A percentile compares a stretch with the other conserved stretches of the same genome.
Evolutionary conservation across 2,888 invertebrate genomes (phyloP).

Genomic region (Plebejus melissa): DNA sequence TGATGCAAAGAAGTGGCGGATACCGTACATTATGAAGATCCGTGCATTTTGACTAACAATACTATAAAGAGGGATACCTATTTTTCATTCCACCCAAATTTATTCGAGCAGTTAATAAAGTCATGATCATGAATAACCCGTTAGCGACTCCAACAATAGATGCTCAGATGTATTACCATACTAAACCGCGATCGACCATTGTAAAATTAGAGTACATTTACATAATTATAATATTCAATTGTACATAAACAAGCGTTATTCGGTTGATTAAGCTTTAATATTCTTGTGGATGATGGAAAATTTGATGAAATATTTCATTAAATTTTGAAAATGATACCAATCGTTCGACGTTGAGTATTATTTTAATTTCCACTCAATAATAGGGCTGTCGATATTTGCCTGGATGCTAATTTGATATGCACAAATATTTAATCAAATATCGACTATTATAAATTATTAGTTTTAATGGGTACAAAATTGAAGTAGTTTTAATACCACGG

Average conservation of each 20-base stretch:
- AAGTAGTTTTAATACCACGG: no score
- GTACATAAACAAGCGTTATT: conserved; percentile 6
- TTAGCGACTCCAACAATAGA: background rate
- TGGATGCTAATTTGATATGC: background rate
- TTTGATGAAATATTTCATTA: background rate
- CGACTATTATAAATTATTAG: background rate
- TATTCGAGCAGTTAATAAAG: background rate
- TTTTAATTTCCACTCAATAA: background rate
- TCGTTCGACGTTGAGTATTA: background rate
- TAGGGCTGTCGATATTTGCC: background rate
- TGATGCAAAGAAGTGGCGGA: no score
- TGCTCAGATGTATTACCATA: background rate
- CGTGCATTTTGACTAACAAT: no score
- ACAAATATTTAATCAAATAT: background rate
- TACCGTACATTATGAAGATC: no score
- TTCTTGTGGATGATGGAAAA: background rate
- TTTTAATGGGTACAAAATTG: background rate
- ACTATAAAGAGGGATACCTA: background rate
- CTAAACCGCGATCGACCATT: background rate
- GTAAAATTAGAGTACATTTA: conserved; percentile 5
- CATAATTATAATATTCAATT: background rate
- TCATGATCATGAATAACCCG: background rate
- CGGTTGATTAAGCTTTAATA: background rate
- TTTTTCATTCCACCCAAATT: background rate
- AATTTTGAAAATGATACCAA: background rate